Conservation (phyloP, 2,797 vertebrate genomes). For the Decapterus maruadsi region DNA sequence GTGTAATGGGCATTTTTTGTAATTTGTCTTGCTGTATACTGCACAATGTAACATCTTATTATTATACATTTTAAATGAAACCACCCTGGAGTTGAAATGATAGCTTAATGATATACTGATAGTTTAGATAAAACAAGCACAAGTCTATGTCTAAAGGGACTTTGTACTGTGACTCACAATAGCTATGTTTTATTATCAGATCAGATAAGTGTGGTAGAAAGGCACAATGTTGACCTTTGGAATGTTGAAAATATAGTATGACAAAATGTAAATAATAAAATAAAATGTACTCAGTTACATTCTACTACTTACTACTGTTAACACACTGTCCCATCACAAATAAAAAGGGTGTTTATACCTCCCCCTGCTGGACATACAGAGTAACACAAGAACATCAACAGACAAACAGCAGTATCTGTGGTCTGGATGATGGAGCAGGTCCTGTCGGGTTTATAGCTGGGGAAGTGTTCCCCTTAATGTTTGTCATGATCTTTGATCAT, state of each 20-base stretch:
- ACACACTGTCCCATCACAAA: background rate
- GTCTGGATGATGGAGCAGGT: background rate
- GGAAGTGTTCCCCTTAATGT: background rate
- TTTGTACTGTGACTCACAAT: background rate
- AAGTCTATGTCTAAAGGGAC: no score
- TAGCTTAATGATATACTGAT: no score
- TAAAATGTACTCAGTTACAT: background rate
- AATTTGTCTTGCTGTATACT: background rate
- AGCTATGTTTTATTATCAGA: background rate
- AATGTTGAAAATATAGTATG: background rate
- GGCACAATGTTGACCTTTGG: background rate
- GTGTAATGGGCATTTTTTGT: background rate
- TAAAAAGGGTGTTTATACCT: background rate
- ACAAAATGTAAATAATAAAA: background rate
- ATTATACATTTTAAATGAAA: background rate
- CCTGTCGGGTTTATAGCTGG: background rate
- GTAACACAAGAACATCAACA: background rate
- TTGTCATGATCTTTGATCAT: background rate
- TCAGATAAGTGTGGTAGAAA: background rate
- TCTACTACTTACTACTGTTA: no score
- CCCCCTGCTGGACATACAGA: conserved; percentile 30
- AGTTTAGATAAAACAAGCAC: no score
- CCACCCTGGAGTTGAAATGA: background rate
- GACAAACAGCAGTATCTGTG: background rate
- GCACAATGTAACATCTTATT: no score